Base-by-base conservation (phyloP, 2,113 vertebrate species). In the Noctilio leporinus region DNA sequence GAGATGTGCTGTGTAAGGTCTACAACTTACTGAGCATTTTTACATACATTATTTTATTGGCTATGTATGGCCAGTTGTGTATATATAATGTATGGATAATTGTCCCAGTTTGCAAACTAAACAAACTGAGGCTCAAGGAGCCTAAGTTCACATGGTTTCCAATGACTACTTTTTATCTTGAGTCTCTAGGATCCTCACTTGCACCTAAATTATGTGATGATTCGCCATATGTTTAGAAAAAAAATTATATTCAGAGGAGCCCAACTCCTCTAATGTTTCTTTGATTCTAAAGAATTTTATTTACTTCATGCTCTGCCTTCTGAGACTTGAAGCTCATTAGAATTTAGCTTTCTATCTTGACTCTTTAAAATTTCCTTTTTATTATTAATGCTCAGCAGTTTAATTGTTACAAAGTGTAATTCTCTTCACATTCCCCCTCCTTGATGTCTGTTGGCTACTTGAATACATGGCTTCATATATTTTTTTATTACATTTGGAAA, bases 1-100 rank as follows among this genome's bases (percentile, higher is more conserved):
- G 43, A 87, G 33, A 53, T 85, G n/a, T 59, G 47, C 73, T 67
- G 35, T 57, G 76, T 57, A 55, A 85, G 33, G 40, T 65, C 40
- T 67, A 70, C 40, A 86, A 81, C 40, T 80, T 75, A 72, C 20
- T 35, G 67, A 96, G 26, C 26, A 67, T n/a, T 91, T 91, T 78
- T 64, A 81, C 45, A 84, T 77, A 30, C 30, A 22, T 59, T 91
- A 64, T 93, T 87, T 95, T 85, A 92, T 53, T 91, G 73, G 69
- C 88, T 80, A 57, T 8, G 7, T 86, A 88, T 28, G 28, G 45
- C 38, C 67, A 93, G 38, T 77, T 85, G 28, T 89, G 51, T 22
- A 82, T 65, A 14, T 67, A 70, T 26, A 47, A 73, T 59, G 35
- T 64, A 55, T 4, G 38, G 55, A 77, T 70, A 89, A 85, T 70